Evolutionary conservation across 2,797 vertebrate species (phyloP), one percentile per base, ranked within the genome.

Genomic region (Xenopus petersii): DNA sequence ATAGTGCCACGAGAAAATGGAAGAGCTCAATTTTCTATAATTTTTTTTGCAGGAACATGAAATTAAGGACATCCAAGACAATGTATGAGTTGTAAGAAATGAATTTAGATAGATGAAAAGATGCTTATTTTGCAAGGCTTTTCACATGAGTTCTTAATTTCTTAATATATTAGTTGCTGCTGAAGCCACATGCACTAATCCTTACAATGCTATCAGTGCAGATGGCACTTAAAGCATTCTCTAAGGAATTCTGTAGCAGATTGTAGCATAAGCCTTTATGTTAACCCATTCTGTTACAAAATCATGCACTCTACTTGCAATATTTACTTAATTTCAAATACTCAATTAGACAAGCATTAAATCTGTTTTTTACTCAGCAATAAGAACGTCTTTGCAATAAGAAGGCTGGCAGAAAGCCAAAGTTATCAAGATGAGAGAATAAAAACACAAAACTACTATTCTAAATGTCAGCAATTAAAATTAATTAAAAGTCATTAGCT

Each of bases 401-500:
- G 47, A 81, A 80, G 81, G n/a, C 30, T 80, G 80, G 67, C 64
- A 82, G 73, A 81, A 84, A 13, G 79, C 71, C 79, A 75, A 81
- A 74, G 78, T 64, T 75, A 82, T 79, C 26, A 68, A 75, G 73
- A 80, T 16, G 75, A 3, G 68, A 75, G 64, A 73, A 42, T 59
- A 82, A 61, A 82, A 67, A 81, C 82, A 67, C 15, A 66, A 80
- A 79, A 74, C 51, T 80, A 71, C 26, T 65, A 16, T 64, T 84
- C n/a, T 81, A 81, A 86, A 81, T 81, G 75, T 83, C 82, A 85
- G 66, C 67, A 84, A 81, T 82, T 83, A 85, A 86, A 86, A 83
- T 79, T 75, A 84, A 83, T 81, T 83, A 67, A 84, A 87, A 90
- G 76, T 74, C 80, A 79, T 80, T 76, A 80, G 76, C 56, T 48